These are phyloP conservation scores for Ceramica pisi DNA, from an alignment of 2,888 invertebrate genomes.

Conservation along the genomic window DNA sequence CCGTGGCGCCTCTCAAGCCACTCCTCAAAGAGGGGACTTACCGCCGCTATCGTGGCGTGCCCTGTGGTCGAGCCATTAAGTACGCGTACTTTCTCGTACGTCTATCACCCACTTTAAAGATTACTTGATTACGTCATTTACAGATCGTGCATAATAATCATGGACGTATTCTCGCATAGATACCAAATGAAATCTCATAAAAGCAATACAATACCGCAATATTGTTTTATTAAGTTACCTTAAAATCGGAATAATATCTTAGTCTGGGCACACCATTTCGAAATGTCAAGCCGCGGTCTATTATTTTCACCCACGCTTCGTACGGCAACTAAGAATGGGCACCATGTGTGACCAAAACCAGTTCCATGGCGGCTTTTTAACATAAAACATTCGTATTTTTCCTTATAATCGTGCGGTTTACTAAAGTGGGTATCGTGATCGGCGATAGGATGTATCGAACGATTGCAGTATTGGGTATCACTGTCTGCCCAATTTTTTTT, in stretches of 20 bases:
- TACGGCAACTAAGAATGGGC: slow-evolving; percentile 75
- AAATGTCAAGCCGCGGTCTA: slow-evolving; percentile 85
- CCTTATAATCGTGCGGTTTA: slow-evolving; percentile 56
- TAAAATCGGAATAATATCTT: slow-evolving; percentile 44
- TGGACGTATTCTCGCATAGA: too few species aligned
- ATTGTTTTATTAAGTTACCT: slow-evolving; percentile 59
- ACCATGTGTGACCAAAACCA: slow-evolving; percentile 63
- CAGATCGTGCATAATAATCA: too few species aligned
- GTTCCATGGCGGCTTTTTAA: slow-evolving; percentile 56
- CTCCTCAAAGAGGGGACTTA: too few species aligned
- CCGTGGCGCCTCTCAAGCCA: too few species aligned
- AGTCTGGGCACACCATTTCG: slow-evolving; percentile 74
- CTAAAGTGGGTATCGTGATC: slow-evolving; percentile 27
- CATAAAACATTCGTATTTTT: slow-evolving; percentile 64
- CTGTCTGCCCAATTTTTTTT: neutral
- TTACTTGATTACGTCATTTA: too few species aligned
- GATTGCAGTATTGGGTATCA: neutral
- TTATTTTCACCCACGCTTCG: slow-evolving; percentile 85
- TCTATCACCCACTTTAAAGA: too few species aligned
- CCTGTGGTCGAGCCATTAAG: too few species aligned
- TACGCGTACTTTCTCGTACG: too few species aligned
- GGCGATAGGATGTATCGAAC: neutral
- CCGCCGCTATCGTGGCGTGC: too few species aligned
- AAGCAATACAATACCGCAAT: slow-evolving; percentile 4
- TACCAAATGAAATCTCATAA: neutral